Evolutionary conservation across 2,797 vertebrate species (phyloP).

Genomic region (Meda fulgida): DNA sequence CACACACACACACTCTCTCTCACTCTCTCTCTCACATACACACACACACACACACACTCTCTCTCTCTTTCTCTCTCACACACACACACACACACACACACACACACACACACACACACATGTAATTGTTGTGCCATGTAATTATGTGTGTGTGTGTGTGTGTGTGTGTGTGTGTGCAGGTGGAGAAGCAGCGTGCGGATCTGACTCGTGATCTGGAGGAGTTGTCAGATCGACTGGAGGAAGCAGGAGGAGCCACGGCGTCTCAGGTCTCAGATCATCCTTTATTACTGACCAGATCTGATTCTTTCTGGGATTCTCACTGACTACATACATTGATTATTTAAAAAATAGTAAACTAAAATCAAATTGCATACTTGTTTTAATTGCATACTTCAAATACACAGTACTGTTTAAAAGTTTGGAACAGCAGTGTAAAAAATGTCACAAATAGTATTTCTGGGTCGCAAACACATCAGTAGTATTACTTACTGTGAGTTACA

Average conservation of each 20-base stretch:
- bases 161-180: constrained; percentile 62
- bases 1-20: no score
- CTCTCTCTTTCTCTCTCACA: no score
- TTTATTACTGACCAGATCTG: not conserved
- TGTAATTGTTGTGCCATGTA: not conserved
- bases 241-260: constrained; percentile 80
- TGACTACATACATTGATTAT: not conserved
- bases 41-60: not conserved
- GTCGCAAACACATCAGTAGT: no score
- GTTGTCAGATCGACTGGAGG: constrained; percentile 82
- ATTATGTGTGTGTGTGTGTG: not conserved
- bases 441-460: no score
- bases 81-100: no score
- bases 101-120: no score
- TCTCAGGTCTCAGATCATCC: constrained; percentile 74
- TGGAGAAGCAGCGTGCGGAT: constrained; percentile 84
- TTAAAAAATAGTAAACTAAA: not conserved
- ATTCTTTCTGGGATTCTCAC: no score
- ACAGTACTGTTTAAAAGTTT: no score
- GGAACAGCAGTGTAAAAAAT: no score
- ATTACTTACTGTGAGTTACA: no score
- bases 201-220: constrained; percentile 82
- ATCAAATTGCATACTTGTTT: no score
- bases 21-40: constrained; percentile 10
- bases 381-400: not conserved